Percentiles rank a stretch among this genome's conserved stretches.
These are phyloP conservation scores for Drosophila oshimai DNA, from an alignment of 1,140 invertebrate species.

Conservation along the genomic window DNA sequence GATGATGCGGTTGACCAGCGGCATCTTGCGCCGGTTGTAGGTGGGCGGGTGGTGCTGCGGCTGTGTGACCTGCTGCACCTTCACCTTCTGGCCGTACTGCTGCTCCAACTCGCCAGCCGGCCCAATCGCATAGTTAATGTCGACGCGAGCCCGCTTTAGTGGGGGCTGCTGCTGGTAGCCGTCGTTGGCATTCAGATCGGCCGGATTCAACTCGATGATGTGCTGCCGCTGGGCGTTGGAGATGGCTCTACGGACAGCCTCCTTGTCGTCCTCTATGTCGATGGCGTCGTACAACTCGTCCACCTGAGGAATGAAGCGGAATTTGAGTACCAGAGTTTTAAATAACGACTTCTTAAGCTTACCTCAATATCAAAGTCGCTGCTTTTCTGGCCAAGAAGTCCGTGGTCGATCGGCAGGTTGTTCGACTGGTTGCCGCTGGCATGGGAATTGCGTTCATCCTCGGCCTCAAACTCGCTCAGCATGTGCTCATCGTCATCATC, in stretches of 20 bases:
- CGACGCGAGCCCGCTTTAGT: slow-evolving; percentile 68
- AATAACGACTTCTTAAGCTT: slow-evolving; percentile 8
- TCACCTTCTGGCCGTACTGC: slow-evolving; percentile 70
- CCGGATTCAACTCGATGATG: slow-evolving; percentile 74
- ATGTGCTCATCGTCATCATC: slow-evolving; percentile 58
- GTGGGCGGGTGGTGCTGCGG: slow-evolving; percentile 47
- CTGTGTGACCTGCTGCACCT: slow-evolving; percentile 59
- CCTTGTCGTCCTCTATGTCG: slow-evolving; percentile 84
- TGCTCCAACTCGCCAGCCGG: slow-evolving; percentile 75
- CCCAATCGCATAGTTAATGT: slow-evolving; percentile 79
- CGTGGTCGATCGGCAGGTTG: slow-evolving; percentile 47
- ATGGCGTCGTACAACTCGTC: slow-evolving; percentile 84
- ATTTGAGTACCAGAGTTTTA: background rate
- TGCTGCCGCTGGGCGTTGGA: slow-evolving; percentile 24
- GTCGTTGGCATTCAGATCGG: slow-evolving; percentile 72
- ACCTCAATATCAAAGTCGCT: slow-evolving; percentile 79
- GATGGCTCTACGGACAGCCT: slow-evolving; percentile 82
- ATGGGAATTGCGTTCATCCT: slow-evolving; percentile 7
- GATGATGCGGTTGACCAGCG: slow-evolving; percentile 85
- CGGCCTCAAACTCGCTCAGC: slow-evolving; percentile 44
- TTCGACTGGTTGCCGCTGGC: slow-evolving; percentile 18
- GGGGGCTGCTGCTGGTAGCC: slow-evolving; percentile 52
- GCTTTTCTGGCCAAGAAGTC: slow-evolving; percentile 45
- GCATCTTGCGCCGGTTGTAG: slow-evolving; percentile 84
- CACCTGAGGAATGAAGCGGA: slow-evolving; percentile 41